Base-by-base conservation (phyloP, 2,113 vertebrate species). In the Sarotherodon lohbergeri region DNA sequence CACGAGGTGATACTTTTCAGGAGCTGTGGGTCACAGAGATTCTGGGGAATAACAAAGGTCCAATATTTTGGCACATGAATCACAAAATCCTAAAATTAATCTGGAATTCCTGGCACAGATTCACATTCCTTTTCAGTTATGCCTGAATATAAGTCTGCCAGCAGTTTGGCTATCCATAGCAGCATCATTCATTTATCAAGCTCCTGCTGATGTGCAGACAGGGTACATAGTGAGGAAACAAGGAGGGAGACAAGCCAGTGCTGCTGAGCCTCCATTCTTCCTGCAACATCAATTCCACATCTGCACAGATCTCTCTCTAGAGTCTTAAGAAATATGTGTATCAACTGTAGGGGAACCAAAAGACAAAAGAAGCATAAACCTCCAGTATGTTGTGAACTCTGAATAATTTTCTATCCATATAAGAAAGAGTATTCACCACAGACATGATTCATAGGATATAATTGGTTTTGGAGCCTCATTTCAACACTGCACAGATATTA, bases 141-240 rank as follows among this genome's bases (percentile, higher is more conserved):
- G 17, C 14, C n/a, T 66, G 32, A 68, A 78, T 46, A 50, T 27
- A 63, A 66, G 89, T 84, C 66, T 80, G 83, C 41, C 86, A 68
- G 36, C 80, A 22, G 82, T 32, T 54, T 22, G 76, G n/a, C 19
- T 56, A 5, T 43, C 34, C 17, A 16, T 7, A 32, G 54, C 27
- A 54, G 76, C 71, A 83, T 86, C 56, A 81, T 84, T 87, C 84
- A 84, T 91, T 88, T 11, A 80, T 80, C n/a, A 9, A 46, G 52
- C 88, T 86, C 84, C 86, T 52, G 85, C 86, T 85, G 87, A 59
- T 39, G 78, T 73, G 55, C 43, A 34, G 8, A 29, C 71, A 59
- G 11, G 71, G 12, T 12, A 13, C 56, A 46, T 14, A 27, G 63
- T 6, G 50, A 87, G 63, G 50, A 81, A 76, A 89, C 79, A 81